Evolutionary conservation across 2,888 invertebrate species (phyloP).

Genomic region (Athalia rosae): DNA sequence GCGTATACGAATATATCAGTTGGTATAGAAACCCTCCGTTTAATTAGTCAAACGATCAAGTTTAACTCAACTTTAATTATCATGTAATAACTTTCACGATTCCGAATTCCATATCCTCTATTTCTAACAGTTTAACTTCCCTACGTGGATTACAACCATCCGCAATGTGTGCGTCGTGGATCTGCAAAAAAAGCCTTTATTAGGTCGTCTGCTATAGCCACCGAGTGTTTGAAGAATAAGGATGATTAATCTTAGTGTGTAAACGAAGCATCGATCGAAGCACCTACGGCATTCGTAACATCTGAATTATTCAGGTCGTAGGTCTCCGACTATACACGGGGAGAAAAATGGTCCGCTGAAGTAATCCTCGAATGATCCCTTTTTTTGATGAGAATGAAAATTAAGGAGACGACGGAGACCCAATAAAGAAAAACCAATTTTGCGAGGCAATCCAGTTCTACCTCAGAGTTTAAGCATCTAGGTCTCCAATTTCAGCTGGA

Average conservation of each 20-base stretch:
- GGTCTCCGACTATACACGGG: neutral
- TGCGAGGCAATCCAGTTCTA: too few relatives aligned
- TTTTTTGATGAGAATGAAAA: neutral
- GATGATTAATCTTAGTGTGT: slow-evolving; percentile 18
- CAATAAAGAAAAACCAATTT: neutral
- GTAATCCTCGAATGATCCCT: too few relatives aligned
- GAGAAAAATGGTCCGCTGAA: neutral
- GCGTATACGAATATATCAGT: too few relatives aligned
- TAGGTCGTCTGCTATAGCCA: neutral
- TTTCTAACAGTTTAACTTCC: too few relatives aligned
- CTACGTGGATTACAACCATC: too few relatives aligned
- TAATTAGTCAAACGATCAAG: too few relatives aligned
- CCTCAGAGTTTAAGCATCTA: too few relatives aligned
- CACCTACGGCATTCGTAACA: slow-evolving; percentile 13
- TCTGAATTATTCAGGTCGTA: slow-evolving; percentile 33
- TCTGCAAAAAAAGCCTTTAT: neutral
- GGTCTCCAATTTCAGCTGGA: too few relatives aligned
- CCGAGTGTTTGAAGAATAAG: neutral
- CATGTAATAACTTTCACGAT: too few relatives aligned
- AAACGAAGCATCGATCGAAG: neutral
- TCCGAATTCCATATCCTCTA: too few relatives aligned
- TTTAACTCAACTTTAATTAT: too few relatives aligned
- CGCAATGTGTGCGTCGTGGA: neutral
- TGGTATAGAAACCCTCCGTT: too few relatives aligned
- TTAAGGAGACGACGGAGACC: neutral